A percentile compares a stretch with the other conserved stretches of the same genome.
phyloP scores from a whole-genome alignment of 2,797 vertebrate genomes.

The Sebastes aleutianus region DNA sequence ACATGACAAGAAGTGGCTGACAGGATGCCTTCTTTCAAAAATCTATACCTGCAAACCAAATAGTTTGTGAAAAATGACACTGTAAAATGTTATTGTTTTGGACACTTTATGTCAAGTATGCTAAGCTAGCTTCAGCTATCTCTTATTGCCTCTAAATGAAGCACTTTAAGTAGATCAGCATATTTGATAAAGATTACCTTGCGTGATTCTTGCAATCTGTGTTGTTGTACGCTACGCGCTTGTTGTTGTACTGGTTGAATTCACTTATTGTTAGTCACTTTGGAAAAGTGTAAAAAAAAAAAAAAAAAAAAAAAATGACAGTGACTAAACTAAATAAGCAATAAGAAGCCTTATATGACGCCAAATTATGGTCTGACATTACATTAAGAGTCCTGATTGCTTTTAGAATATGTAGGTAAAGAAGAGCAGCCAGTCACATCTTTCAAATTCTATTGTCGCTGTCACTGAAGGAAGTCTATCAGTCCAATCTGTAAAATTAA shows the following conservation, averaged over 20 bases:
- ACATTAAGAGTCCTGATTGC: background rate
- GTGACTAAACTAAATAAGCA: background rate
- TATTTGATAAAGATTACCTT: background rate
- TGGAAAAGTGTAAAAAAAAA: background rate
- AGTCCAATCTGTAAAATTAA: constrained; percentile 2
- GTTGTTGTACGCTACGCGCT: background rate
- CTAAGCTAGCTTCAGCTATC: background rate
- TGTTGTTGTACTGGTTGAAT: background rate
- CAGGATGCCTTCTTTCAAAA: background rate
- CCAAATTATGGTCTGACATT: background rate
- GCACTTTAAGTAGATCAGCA: background rate
- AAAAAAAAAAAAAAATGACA: background rate
- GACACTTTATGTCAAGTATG: background rate
- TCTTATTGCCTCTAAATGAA: background rate
- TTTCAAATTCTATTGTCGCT: background rate
- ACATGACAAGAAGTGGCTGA: background rate
- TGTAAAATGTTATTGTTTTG: background rate
- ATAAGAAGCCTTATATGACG: background rate
- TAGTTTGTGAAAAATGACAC: background rate
- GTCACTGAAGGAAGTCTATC: background rate
- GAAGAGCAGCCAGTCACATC: background rate
- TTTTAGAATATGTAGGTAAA: background rate
- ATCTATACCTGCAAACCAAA: background rate
- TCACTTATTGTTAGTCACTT: background rate
- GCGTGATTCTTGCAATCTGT: background rate